Base-by-base conservation (phyloP, 2,888 invertebrate genomes). In the Orthosia cruda region DNA sequence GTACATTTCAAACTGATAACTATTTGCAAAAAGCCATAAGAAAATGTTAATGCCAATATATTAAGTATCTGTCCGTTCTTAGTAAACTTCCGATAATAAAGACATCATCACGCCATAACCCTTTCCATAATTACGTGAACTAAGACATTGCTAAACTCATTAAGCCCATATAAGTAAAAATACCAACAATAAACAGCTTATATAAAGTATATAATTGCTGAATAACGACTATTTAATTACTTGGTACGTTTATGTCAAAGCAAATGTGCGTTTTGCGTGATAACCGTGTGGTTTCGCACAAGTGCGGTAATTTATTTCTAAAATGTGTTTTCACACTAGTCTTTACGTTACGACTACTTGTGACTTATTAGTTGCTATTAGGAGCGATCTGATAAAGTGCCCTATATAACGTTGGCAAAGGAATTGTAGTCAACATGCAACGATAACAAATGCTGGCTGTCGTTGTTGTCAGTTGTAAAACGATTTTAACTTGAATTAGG, bases 211-310 rank as follows among this genome's bases (percentile, higher is more conserved):
- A 81, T 87, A 86, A 88, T 86, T 72, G 83, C 64, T 78, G 83
- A 83, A 83, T 92, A 93, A 93, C 83, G 91, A 90, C 89, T 77
- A 83, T 91, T 89, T 93, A 92, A 92, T 92, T 89, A 84, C 80
- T 76, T 78, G 55, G 74, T 80, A 67, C 78, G 74, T 86, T 80
- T 81, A 78, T 91, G 91, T 88, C 90, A 91, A 88, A 86, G 87
- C 79, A 90, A 92, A 93, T 93, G 90, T 73, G 69, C 50, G 71
- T 83, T 84, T 93, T 79, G 93, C 93, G 92, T 93, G 93, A 84
- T 80, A 79, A 75, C 77, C 72, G 62, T 62, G 62, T 13, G 68
- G 72, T 81, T 84, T 86, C 74, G 84, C 88, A 83, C 80, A 87
- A 80, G 78, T 69, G 67, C 26, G 40, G 80, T 74, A 76, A 84